Evolutionary conservation across 2,113 vertebrate genomes (phyloP).

Genomic region (Cryptotis parvus): DNA sequence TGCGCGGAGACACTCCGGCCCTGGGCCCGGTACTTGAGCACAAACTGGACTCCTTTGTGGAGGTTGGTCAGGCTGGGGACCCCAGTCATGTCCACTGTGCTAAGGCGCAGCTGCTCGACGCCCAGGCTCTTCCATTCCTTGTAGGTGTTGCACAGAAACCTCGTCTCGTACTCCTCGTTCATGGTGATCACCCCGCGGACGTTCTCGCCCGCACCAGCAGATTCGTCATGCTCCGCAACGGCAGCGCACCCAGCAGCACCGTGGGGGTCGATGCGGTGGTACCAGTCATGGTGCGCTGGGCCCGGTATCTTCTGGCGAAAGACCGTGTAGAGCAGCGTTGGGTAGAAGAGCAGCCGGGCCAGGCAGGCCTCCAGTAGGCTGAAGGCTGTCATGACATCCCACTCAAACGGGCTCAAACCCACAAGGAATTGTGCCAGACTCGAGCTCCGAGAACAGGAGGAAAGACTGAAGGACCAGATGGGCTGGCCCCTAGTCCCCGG

Average conservation of each 20-base stretch:
- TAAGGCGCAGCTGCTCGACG: conserved; percentile 94
- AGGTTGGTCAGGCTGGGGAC: conserved; percentile 93
- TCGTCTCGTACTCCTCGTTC: conserved; percentile 97
- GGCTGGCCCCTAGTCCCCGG: too few relatives aligned
- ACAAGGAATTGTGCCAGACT: too few relatives aligned
- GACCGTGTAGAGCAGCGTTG: conserved; percentile 93
- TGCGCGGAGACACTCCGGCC: conserved; percentile 95
- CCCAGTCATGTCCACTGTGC: conserved; percentile 95
- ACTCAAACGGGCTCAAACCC: not conserved
- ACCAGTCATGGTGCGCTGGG: conserved; percentile 90
- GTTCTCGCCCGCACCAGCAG: conserved; percentile 93
- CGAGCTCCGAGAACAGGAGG: too few relatives aligned
- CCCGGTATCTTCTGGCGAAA: conserved; percentile 88
- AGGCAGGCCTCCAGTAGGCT: conserved; percentile 78
- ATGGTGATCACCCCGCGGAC: conserved; percentile 95
- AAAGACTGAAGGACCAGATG: too few relatives aligned
- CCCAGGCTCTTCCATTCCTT: conserved; percentile 94
- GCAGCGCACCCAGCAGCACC: conserved; percentile 95
- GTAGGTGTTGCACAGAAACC: conserved; percentile 93
- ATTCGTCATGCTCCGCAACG: conserved; percentile 91
- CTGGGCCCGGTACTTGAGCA: conserved; percentile 87
- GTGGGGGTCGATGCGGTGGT: conserved; percentile 93
- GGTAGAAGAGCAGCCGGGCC: conserved; percentile 93
- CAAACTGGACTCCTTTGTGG: conserved; percentile 92
- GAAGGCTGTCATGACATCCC: conserved; percentile 62